Evolutionary conservation across 2,888 invertebrate genomes (phyloP), one percentile per base, ranked within the genome.

Genomic region (Griposia aprilina): DNA sequence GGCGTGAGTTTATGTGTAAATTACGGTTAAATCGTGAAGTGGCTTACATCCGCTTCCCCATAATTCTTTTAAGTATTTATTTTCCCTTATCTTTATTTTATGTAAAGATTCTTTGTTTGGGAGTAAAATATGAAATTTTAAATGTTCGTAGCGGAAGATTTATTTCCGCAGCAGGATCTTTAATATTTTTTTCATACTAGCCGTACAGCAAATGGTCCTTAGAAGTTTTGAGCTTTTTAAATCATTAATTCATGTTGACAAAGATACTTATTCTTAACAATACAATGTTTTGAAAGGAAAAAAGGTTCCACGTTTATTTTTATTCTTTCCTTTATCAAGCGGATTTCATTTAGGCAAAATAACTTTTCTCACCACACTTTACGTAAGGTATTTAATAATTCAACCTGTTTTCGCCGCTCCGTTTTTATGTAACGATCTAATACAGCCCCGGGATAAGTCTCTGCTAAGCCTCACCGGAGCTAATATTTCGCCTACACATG

Each of bases 1-100:
- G n/a, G n/a, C n/a, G n/a, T n/a, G n/a, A n/a, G n/a, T n/a, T 80
- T 67, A 80, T 81, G 81, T 81, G 83, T 80, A 83, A 81, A 83
- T 81, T 76, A 86, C 67, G 11, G 7, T 55, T 70, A 76, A 63
- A 78, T 74, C 65, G 48, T 60, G 74, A 74, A 75, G 63, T 52
- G 81, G 66, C 68, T 69, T 36, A 48, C 59, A 48, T 63, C 36
- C 10, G 41, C 41, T 52, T 45, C n/a, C 15, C 15, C 10, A 66
- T 70, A 41, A 66, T 70, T 69, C 11, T 55, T 79, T 66, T 66
- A 48, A 55, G 48, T 48, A 30, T 55, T 66, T 48, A 65, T 69
- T 80, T 83, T 63, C 60, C 45, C 23, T 55, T 41, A 41, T 41
- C 7, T 41, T 62, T 60, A 30, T 62, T 78, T 45, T 52, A 15